phyloP scores from a whole-genome alignment of 2,888 invertebrate species.

The Acanthoscelides obtectus region DNA sequence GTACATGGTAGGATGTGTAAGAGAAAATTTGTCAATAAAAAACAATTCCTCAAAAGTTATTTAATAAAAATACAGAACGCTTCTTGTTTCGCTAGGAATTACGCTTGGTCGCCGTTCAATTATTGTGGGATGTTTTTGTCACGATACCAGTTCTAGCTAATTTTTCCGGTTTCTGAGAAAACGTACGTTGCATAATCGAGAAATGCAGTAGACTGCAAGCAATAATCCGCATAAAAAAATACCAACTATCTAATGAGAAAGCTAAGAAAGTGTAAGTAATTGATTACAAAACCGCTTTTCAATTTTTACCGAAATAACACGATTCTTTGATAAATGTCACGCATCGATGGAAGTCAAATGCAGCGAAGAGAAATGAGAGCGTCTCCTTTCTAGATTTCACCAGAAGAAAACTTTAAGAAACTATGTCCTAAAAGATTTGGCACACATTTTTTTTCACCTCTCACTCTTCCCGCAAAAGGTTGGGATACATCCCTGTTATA shows the following conservation, averaged over 20 bases:
- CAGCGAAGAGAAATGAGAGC: neutral
- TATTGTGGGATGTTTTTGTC: neutral
- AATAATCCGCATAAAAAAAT: neutral
- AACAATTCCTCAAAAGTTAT: no score
- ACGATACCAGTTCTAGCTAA: neutral
- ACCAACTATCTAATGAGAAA: neutral
- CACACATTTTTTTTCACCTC: no score
- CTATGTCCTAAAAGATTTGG: no score
- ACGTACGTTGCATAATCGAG: neutral
- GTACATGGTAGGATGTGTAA: no score
- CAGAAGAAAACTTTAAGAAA: no score
- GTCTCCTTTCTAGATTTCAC: neutral
- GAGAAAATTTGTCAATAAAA: no score
- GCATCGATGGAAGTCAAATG: neutral
- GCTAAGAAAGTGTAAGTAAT: neutral
- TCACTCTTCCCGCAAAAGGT: no score
- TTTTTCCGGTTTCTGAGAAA: neutral
- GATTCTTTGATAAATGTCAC: neutral
- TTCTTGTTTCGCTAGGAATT: neutral
- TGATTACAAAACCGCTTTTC: neutral
- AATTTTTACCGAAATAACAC: neutral
- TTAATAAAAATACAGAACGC: neutral
- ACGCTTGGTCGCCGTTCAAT: neutral
- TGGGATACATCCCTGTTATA: no score
- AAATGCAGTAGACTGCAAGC: neutral